Evolutionary conservation across 2,113 vertebrate genomes (phyloP).

Genomic region (Eclectus roratus): DNA sequence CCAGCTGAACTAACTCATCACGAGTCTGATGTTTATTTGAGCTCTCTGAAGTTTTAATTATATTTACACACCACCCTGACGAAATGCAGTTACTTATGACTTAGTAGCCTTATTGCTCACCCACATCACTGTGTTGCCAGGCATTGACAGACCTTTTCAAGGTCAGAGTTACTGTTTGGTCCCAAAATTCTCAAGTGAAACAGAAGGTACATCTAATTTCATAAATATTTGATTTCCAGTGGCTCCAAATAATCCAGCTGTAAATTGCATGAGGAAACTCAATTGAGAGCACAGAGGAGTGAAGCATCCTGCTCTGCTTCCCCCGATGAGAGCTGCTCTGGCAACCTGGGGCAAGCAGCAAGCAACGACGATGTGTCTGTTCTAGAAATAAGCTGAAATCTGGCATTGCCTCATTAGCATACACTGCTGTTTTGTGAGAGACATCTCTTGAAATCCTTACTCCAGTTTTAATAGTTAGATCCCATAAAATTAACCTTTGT

Average conservation of each 20-base stretch:
- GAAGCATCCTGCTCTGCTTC: conserved; percentile 3
- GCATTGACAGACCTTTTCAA: not conserved
- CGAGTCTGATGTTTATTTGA: not conserved
- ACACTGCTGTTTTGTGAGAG: not conserved
- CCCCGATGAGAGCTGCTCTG: not conserved
- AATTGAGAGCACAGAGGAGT: not conserved
- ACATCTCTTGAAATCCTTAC: not conserved
- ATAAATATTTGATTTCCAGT: conserved; percentile 52
- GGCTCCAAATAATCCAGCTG: not conserved
- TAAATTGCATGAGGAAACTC: not conserved
- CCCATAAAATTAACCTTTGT: not conserved
- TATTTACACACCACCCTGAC: not conserved
- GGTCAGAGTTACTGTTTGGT: not conserved
- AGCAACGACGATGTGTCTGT: not conserved
- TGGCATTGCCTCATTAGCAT: not conserved
- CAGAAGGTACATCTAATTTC: conserved; percentile 13
- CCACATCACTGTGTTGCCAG: not conserved
- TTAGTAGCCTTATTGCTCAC: not conserved
- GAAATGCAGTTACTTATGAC: not conserved
- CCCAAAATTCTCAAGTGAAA: not conserved
- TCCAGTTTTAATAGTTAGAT: not conserved
- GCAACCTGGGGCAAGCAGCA: not conserved
- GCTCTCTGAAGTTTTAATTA: conserved; percentile 32
- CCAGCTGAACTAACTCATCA: conserved; percentile 9
- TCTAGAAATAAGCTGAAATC: not conserved